Conservation (phyloP, 2,113 vertebrate species). For the Ceyx margarethae region DNA sequence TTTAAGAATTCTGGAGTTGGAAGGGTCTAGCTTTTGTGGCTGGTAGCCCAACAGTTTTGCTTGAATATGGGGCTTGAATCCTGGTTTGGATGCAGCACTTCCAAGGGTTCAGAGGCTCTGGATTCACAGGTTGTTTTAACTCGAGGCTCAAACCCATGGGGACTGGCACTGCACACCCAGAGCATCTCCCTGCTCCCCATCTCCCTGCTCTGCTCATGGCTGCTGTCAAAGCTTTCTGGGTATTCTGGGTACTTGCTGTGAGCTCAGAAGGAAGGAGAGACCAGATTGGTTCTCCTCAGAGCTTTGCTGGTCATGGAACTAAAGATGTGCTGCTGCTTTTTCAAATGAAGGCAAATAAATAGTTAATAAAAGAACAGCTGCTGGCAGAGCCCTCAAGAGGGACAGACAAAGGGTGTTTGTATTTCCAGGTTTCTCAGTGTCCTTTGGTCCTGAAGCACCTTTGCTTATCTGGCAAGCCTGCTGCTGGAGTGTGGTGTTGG, state of each 20-base stretch:
- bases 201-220: not conserved
- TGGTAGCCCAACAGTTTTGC: not conserved
- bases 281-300: rapidly evolving
- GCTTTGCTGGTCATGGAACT: not conserved
- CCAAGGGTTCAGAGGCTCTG: not conserved
- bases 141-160: not conserved
- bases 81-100: not conserved
- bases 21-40: not conserved
- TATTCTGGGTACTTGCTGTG: not conserved
- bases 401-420: not conserved
- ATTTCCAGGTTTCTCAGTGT: not conserved
- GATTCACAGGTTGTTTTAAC: not conserved
- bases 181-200: not conserved
- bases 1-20: not conserved
- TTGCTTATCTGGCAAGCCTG: not conserved
- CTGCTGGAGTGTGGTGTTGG: not conserved
- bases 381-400: not conserved
- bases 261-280: not conserved
- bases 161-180: not conserved
- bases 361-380: not conserved
- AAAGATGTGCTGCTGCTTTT: not conserved
- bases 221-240: not conserved
- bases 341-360: rapidly evolving
- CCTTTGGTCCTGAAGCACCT: not conserved
- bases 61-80: rapidly evolving